Percentiles rank a stretch among this genome's conserved stretches.
phyloP scores from a whole-genome alignment of 2,797 vertebrate species.

The Fistularia commersonii region DNA sequence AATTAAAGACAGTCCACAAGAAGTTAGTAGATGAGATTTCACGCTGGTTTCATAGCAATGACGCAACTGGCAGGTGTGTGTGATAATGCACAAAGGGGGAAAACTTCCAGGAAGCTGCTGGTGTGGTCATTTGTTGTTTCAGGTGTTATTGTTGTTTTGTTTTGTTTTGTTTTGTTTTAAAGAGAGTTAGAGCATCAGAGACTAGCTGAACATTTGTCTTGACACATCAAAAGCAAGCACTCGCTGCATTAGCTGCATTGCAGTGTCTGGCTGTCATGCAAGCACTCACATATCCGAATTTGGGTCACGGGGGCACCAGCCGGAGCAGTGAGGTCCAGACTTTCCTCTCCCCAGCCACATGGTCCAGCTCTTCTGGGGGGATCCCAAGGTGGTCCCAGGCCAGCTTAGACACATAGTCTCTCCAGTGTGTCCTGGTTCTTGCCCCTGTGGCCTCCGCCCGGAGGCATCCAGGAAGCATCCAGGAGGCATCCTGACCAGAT shows the following conservation, averaged over 20 bases:
- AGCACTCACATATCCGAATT: no score
- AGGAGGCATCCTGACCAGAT: no score
- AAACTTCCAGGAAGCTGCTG: slow-evolving; percentile 35
- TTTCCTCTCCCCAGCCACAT: no score
- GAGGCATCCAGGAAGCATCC: no score
- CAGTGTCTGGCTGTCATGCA: background rate
- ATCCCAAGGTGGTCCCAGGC: no score
- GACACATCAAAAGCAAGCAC: slow-evolving; percentile 35
- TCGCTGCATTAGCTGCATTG: slow-evolving; percentile 37
- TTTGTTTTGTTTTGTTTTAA: background rate
- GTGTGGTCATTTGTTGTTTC: slow-evolving; percentile 58
- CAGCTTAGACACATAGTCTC: no score
- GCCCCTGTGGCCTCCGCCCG: no score
- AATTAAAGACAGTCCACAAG: background rate
- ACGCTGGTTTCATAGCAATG: slow-evolving; percentile 28
- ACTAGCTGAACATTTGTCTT: slow-evolving; percentile 44
- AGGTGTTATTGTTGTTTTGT: slow-evolving; percentile 62
- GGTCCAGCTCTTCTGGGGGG: no score
- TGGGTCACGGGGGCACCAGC: no score
- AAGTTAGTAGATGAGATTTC: background rate
- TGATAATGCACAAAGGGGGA: slow-evolving; percentile 11
- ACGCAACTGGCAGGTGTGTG: slow-evolving; percentile 36
- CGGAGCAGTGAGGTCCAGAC: no score
- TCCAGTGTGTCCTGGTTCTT: no score
- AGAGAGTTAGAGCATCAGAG: slow-evolving; percentile 29